phyloP scores from a whole-genome alignment of 2,113 vertebrate species.

The Brachionichthys hirsutus region DNA sequence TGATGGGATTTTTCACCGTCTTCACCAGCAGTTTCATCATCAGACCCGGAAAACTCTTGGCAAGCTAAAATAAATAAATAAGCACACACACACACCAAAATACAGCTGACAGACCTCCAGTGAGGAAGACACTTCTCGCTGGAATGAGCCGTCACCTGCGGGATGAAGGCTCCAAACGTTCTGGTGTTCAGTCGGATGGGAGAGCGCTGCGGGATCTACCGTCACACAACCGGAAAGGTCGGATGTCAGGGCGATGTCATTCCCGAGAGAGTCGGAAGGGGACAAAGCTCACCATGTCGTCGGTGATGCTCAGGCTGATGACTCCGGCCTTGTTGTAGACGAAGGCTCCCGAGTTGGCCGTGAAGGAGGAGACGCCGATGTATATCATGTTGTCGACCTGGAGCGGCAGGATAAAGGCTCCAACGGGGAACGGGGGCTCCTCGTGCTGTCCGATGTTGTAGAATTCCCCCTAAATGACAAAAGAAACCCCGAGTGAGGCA shows the following conservation, averaged over 20 bases:
- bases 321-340: conserved; percentile 74
- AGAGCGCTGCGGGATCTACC: conserved; percentile 70
- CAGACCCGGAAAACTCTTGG: conserved; percentile 70
- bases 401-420: conserved; percentile 58
- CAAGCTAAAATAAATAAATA: conserved; percentile 58
- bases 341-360: conserved; percentile 74
- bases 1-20: conserved; percentile 34
- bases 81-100: not conserved
- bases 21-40: conserved; percentile 73
- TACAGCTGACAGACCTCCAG: not conserved
- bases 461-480: conserved; percentile 73
- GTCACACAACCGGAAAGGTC: not conserved
- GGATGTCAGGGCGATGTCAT: not conserved
- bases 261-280: not conserved
- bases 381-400: conserved; percentile 73
- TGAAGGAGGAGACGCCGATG: conserved; percentile 74
- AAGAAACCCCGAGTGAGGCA: too few relatives aligned
- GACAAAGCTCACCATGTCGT: conserved; percentile 74
- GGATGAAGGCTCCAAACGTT: conserved; percentile 70
- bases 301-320: conserved; percentile 73
- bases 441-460: conserved; percentile 76
- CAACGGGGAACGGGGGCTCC: conserved; percentile 73
- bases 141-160: conserved; percentile 56
- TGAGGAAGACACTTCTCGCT: too few relatives aligned
- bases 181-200: conserved; percentile 73